These are phyloP conservation scores for Eutolmus rufibarbis DNA, from an alignment of 2,888 invertebrate species.

Conservation along the genomic window DNA sequence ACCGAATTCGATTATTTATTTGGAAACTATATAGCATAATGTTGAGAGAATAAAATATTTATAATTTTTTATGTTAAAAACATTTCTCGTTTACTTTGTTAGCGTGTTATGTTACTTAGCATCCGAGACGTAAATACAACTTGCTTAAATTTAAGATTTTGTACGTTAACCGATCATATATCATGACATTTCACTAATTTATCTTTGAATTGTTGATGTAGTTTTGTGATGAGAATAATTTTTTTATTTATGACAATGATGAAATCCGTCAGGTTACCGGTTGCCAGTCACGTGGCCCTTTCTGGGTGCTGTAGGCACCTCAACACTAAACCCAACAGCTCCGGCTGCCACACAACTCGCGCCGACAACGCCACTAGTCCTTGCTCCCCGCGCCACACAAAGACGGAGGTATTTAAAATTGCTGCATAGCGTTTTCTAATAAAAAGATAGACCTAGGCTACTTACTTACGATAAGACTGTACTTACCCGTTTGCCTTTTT, in stretches of 20 bases:
- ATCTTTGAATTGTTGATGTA: constrained; percentile 18
- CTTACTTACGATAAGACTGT: not conserved
- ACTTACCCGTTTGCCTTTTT: constrained; percentile 27
- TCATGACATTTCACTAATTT: constrained; percentile 29
- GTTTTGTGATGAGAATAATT: not conserved
- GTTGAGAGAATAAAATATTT: not conserved
- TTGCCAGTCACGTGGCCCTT: constrained; percentile 81
- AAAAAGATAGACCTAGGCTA: not conserved
- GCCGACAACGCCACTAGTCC: constrained; percentile 66
- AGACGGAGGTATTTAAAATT: constrained; percentile 71
- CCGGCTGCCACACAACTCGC: constrained; percentile 62
- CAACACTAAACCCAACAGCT: constrained; percentile 69
- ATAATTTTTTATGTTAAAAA: not conserved
- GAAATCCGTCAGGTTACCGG: constrained; percentile 71
- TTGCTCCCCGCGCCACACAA: constrained; percentile 76
- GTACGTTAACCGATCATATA: not conserved
- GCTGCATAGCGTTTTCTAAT: not conserved
- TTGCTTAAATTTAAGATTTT: constrained; percentile 41
- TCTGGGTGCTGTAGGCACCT: constrained; percentile 68
- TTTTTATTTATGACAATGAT: constrained; percentile 14
- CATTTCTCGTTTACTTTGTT: not conserved
- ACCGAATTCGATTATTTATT: not conserved
- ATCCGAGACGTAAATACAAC: constrained; percentile 47
- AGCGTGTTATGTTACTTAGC: not conserved
- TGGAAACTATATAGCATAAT: not conserved